Conservation (phyloP, 2,888 invertebrate species). For the Microdon myrmicae region DNA sequence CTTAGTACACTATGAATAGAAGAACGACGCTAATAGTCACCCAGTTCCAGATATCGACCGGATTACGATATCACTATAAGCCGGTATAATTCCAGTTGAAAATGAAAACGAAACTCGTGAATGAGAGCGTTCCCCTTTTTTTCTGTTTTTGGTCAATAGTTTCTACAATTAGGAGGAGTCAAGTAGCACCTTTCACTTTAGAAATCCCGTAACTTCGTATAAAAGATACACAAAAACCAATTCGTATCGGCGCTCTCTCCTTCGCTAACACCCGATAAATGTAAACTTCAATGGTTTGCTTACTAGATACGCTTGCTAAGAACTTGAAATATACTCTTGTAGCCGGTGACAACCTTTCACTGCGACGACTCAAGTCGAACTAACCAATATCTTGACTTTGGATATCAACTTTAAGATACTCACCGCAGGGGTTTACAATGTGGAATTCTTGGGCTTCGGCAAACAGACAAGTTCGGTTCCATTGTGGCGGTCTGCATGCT, state of each 20-base stretch:
- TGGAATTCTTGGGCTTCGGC: conserved; percentile 27
- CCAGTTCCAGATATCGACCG: too few relatives aligned
- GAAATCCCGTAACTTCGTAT: too few relatives aligned
- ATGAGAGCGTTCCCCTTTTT: conserved; percentile 1
- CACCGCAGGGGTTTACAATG: too few relatives aligned
- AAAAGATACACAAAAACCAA: conserved; percentile 5
- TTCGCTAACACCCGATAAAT: too few relatives aligned
- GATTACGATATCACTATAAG: too few relatives aligned
- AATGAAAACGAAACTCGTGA: conserved; percentile 30
- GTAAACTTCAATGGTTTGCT: too few relatives aligned
- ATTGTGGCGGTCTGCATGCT: too few relatives aligned
- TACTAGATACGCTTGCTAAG: conserved; percentile 2
- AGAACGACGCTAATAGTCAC: too few relatives aligned
- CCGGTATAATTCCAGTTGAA: too few relatives aligned
- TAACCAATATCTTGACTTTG: conserved; percentile 28
- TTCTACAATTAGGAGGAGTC: conserved; percentile 28
- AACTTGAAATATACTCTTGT: background rate
- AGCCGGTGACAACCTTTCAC: conserved; percentile 18
- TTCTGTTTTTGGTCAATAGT: conserved; percentile 31
- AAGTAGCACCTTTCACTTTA: conserved; percentile 46
- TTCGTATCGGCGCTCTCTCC: conserved; percentile 17
- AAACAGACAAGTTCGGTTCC: too few relatives aligned
- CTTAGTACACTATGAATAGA: too few relatives aligned
- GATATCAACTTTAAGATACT: conserved; percentile 39
- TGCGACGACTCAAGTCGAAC: conserved; percentile 35